phyloP scores from a whole-genome alignment of 2,888 invertebrate species.

The Cremastinae sp. region DNA sequence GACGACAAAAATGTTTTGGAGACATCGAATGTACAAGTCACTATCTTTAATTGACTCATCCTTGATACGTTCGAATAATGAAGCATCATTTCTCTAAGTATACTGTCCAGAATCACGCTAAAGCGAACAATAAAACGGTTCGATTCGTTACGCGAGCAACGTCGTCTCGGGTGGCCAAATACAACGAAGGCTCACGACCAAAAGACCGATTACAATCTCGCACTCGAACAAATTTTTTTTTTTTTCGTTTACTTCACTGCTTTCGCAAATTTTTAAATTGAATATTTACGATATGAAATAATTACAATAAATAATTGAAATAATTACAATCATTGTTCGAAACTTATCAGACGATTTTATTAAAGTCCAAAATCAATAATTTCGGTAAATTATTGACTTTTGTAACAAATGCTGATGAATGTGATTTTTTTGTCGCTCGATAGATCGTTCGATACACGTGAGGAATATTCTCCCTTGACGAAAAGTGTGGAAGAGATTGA shows the following conservation, averaged over 20 bases:
- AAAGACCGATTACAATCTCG: constrained; percentile 6
- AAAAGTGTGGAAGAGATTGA: not conserved
- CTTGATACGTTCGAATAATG: constrained; percentile 40
- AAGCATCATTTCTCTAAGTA: constrained; percentile 30
- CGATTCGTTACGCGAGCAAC: constrained; percentile 18
- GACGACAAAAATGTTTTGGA: constrained; percentile 15
- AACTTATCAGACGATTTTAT: too few relatives aligned
- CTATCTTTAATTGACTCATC: constrained; percentile 46
- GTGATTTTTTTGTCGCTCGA: too few relatives aligned
- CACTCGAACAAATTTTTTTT: constrained; percentile 1
- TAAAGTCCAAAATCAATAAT: too few relatives aligned
- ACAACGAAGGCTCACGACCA: not conserved
- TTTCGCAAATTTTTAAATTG: constrained; percentile 1
- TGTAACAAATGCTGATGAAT: too few relatives aligned
- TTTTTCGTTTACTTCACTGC: not conserved
- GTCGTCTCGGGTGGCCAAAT: constrained; percentile 3
- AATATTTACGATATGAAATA: too few relatives aligned
- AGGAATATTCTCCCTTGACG: not conserved
- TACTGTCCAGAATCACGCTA: constrained; percentile 51
- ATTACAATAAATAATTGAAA: too few relatives aligned
- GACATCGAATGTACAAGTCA: constrained; percentile 33
- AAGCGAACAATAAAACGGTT: constrained; percentile 9
- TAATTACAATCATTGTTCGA: too few relatives aligned
- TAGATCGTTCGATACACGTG: constrained; percentile 2
- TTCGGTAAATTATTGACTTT: too few relatives aligned